These are phyloP conservation scores for Holothuria glaberrima DNA, from an alignment of 35 echinoderm and acorn worm species.

Conservation along the genomic window DNA sequence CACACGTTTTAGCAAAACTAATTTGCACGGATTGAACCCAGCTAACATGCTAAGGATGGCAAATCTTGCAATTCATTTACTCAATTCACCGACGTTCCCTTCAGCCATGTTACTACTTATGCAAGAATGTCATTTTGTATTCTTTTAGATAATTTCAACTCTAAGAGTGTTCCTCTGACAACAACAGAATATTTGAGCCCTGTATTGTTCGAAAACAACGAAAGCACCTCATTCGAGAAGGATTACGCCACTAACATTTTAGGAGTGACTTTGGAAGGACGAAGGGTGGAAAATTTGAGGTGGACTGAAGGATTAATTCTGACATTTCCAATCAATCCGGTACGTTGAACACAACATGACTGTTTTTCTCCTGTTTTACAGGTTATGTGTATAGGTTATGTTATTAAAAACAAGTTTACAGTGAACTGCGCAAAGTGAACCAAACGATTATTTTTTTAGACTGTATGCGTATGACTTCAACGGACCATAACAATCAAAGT, in stretches of 20 bases:
- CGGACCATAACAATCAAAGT: too few relatives aligned
- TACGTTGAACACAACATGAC: not conserved
- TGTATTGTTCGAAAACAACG: conserved; percentile 6
- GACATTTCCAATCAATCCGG: not conserved
- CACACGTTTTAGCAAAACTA: too few relatives aligned
- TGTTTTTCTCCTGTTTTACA: too few relatives aligned
- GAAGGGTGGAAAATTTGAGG: not conserved
- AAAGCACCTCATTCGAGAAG: not conserved
- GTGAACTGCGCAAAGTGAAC: too few relatives aligned
- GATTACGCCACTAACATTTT: not conserved
- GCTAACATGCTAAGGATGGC: too few relatives aligned
- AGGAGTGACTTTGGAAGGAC: conserved; percentile 21
- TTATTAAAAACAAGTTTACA: not conserved
- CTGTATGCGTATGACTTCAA: too few relatives aligned
- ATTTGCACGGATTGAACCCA: too few relatives aligned
- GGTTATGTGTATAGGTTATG: not conserved
- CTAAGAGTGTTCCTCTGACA: not conserved
- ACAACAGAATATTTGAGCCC: conserved; percentile 9
- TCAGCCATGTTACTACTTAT: too few relatives aligned
- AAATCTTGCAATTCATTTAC: too few relatives aligned
- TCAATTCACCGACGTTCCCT: too few relatives aligned
- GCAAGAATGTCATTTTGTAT: not conserved
- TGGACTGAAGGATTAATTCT: not conserved
- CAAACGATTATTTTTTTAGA: too few relatives aligned
- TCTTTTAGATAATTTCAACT: not conserved